Percentiles rank a stretch among this genome's conserved stretches.
Evolutionary conservation across 2,888 invertebrate species (phyloP).

Genomic region (Asteroscopus sphinx): DNA sequence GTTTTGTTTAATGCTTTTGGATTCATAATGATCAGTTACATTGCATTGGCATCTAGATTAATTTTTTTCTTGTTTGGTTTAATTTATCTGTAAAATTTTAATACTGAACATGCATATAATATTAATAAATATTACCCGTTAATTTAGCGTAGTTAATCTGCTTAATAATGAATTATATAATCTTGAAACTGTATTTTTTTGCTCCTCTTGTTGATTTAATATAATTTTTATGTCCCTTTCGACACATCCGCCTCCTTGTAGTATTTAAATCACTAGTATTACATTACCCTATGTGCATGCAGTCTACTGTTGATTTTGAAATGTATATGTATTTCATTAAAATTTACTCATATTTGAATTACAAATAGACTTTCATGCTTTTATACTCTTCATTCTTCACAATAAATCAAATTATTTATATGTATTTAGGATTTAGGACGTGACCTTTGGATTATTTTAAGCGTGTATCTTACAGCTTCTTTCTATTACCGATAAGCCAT

Average conservation of each 20-base stretch:
- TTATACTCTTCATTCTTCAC: conserved; percentile 25
- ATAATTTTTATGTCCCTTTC: background rate
- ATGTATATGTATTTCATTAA: no score
- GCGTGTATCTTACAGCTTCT: conserved; percentile 1
- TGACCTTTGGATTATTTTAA: conserved; percentile 10
- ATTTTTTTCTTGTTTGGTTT: conserved; percentile 2
- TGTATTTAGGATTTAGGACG: no score
- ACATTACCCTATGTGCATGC: no score
- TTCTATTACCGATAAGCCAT: no score
- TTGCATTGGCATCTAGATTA: conserved; percentile 7
- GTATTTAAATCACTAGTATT: conserved; percentile 8
- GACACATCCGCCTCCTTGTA: conserved; percentile 2
- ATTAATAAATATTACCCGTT: background rate
- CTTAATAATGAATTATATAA: background rate
- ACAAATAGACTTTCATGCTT: conserved; percentile 45
- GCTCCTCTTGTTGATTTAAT: background rate
- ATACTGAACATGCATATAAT: background rate
- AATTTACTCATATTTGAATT: conserved; percentile 11
- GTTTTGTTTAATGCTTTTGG: conserved; percentile 16
- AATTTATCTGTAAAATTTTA: conserved; percentile 7
- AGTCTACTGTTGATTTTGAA: conserved; percentile 26
- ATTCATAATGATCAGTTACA: conserved; percentile 16
- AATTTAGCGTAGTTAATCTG: background rate
- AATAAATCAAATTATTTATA: conserved; percentile 1
- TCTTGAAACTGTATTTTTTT: background rate